Evolutionary conservation across 2,888 invertebrate genomes (phyloP), one percentile per base, ranked within the genome.

Genomic region (Venusia cambrica): DNA sequence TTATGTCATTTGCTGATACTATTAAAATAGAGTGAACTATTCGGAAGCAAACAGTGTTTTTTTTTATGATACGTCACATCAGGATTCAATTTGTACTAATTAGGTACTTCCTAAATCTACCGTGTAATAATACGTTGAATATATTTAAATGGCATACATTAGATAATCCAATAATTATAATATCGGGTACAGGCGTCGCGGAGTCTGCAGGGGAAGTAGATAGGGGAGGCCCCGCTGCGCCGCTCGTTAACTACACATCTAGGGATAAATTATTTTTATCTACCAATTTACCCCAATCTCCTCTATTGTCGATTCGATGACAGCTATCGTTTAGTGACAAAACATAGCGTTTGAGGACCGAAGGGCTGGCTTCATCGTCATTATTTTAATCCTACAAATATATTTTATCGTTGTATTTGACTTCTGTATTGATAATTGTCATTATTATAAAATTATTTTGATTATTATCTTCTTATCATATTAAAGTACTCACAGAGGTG

Each of bases 231-330:
- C 85, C 84, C 72, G 75, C 73, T 59, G 78, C 35, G 67, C 15
- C 51, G 66, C 67, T 79, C 77, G 80, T 81, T 84, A 83, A 75
- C 78, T 73, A 65, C 66, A 65, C 62, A 68, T 67, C 73, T 58
- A 68, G 57, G 70, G 72, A 81, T 80, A 74, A 73, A 80, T 85
- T 79, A 80, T 81, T 84, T 76, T 81, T 77, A 81, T 83, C 76
- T 73, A 71, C 73, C 83, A 79, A 79, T 83, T 83, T 83, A 81
- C 78, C 78, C 80, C 81, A 83, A 76, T 81, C 73, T 69, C 60
- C 61, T 66, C 67, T 66, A 74, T 78, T 76, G 78, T 73, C 57
- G 59, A 58, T 57, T 41, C 62, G 72, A 67, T 71, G 81, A 80
- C 79, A 75, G 66, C 63, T 58, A 68, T 69, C 71, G 62, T 64